A percentile compares a stretch with the other conserved stretches of the same genome.
Conservation (phyloP, 2,797 vertebrate genomes). For the Cryptoprocta ferox region DNA sequence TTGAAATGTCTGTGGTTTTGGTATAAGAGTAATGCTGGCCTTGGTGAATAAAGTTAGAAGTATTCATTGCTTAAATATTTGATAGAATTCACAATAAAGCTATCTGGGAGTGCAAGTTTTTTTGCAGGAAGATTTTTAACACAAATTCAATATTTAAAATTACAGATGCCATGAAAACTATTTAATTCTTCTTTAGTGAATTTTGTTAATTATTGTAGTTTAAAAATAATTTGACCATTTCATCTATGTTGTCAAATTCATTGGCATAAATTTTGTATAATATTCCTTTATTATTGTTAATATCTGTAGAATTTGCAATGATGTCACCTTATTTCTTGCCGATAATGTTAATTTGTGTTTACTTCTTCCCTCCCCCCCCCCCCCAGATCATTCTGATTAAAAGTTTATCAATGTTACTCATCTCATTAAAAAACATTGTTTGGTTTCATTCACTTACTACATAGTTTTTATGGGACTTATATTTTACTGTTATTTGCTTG, state of each 20-base stretch:
- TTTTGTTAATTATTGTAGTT: background rate
- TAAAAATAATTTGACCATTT: background rate
- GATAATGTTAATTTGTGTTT: background rate
- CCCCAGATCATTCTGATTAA: background rate
- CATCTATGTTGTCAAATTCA: background rate
- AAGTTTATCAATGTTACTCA: background rate
- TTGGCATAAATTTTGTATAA: background rate
- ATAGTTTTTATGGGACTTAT: background rate
- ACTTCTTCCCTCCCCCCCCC: background rate
- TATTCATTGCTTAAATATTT: background rate
- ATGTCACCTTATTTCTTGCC: background rate
- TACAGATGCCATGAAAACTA: background rate
- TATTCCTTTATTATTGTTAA: background rate
- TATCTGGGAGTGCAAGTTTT: no score
- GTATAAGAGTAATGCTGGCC: background rate
- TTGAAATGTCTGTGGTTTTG: background rate
- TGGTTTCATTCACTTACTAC: background rate
- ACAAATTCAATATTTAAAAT: background rate
- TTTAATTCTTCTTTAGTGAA: background rate
- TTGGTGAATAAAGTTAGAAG: background rate
- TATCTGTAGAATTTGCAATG: background rate
- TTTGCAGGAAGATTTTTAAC: background rate
- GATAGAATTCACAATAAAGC: background rate
- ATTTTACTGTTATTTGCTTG: background rate
- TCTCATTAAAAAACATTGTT: background rate